Conservation (phyloP, 1,140 invertebrate species). For the Eupristina koningsbergeri region DNA sequence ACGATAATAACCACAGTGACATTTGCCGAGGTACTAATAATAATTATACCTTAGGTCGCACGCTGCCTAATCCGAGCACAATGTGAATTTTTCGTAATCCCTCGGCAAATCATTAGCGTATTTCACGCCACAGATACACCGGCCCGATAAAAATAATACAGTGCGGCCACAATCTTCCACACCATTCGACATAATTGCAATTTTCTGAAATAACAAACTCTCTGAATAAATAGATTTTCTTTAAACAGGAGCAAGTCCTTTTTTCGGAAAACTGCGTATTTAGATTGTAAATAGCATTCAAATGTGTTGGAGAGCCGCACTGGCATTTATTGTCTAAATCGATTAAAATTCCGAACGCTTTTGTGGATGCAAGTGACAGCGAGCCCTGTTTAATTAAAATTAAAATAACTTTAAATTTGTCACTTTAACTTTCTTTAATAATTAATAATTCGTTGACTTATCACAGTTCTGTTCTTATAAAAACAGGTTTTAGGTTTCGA, state of each 20-base stretch:
- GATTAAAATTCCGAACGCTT: not conserved
- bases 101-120: not conserved
- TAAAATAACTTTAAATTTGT: not conserved
- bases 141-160: not conserved
- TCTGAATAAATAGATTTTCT: no score
- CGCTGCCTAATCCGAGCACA: not conserved
- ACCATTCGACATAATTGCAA: not conserved
- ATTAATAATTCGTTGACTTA: no score
- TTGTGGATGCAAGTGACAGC: not conserved
- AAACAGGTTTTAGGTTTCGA: conserved; percentile 79
- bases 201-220: not conserved
- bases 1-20: conserved; percentile 61
- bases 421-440: not conserved
- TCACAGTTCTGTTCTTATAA: not conserved
- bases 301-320: not conserved
- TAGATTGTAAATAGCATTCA: no score
- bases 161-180: not conserved
- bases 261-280: no score
- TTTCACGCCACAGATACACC: not conserved
- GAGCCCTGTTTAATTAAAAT: no score
- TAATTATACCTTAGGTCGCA: conserved; percentile 18
- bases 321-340: not conserved
- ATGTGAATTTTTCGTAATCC: conserved; percentile 20
- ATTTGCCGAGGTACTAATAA: conserved; percentile 63
- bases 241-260: no score